Evolutionary conservation across 2,113 vertebrate genomes (phyloP), one percentile per base, ranked within the genome.

Genomic region (Ariopsis seemanni): DNA sequence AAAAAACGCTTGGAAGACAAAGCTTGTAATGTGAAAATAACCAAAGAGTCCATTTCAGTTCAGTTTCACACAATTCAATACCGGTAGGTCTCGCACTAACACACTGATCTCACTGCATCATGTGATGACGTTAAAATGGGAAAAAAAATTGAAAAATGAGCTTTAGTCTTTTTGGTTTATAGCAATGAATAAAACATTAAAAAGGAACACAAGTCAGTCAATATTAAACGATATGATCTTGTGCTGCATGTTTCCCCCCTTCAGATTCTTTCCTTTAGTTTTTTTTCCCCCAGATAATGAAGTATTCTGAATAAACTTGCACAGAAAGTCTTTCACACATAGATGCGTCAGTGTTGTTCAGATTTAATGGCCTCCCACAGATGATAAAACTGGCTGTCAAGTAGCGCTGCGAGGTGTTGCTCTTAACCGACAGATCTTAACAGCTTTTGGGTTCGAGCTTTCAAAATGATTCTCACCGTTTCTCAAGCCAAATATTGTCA

Each of bases 291-390:
- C 42, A 1, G n/a, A 55, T 50, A 55, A 55, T 78, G 25, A 53
- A 78, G 25, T 14, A 12, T 78, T 78, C 7, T 0, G 22, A 50
- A 25, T 53, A 53, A 55, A 55, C 52, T 79, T 27, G 25, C 22
- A 55, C 7, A 79, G 52, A 79, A 55, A 79, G 48, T 55, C 22
- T 79, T 79, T n/a, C 52, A 79, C 52, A 77, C 74, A 52, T 12
- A 25, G 74, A 77, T 52, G 74, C 6, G 74, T 77, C 74, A 52
- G 48, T 77, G 74, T 25, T 77, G 74, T 77, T 77, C 74, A 55
- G 25, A 79, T 55, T 79, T 79, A 27, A 55, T 30, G 25, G 52
- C 75, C 75, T 79, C 75, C 52, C 52, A 78, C 75, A 14, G 75
- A 55, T 55, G 75, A 79, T 53, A 79, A 42, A 55, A 55, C 50